Base-by-base conservation (phyloP, 1,140 invertebrate species). In the Venustaconcha ellipsiformis region DNA sequence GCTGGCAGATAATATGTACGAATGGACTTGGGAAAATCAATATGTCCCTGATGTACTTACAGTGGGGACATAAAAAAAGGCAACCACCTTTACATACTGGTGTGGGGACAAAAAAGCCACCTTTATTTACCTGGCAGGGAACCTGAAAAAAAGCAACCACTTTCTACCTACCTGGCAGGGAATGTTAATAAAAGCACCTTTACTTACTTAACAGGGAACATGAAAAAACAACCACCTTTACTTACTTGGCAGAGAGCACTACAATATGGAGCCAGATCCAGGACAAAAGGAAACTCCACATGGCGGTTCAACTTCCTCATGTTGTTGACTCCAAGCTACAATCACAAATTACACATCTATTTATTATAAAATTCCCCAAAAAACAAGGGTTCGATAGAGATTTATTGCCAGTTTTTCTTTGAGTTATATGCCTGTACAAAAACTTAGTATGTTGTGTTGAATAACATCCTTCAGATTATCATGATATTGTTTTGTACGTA, bases 181-280 rank as follows among this genome's bases (percentile, higher is more conserved):
- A 30, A 30, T 4, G 2, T 30, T 2, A 30, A 30, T 1, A 30
- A 30, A 30, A 30, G 26, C 26, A 30, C 26, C 26, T 30, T 30
- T 30, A 30, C 26, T 30, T 30, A 30, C 26, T 89, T 94, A 93
- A 67, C 93, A 30, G 26, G 60, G 13, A 63, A 20, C 26, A 63
- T 13, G 11, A 63, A 12, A 15, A 12, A 63, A 23, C n/a, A 65
- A 67, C 6, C 23, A 37, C 37, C 48, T 63, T 67, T 37, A 23
- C 85, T 78, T 83, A 92, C 92, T 89, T 94, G 93, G 67, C 93
- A 93, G 82, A 94, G 93, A 59, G 94, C 93, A 66, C 94, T 95
- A 83, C 96, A 98, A 87, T 96, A 97, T 17, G 97, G 96, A 30
- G 96, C 94, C 48, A 99, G 89, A 87, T 99, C 95, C 18, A 99